Evolutionary conservation across 2,797 vertebrate species (phyloP).

Genomic region (Lycodopsis pacificus): DNA sequence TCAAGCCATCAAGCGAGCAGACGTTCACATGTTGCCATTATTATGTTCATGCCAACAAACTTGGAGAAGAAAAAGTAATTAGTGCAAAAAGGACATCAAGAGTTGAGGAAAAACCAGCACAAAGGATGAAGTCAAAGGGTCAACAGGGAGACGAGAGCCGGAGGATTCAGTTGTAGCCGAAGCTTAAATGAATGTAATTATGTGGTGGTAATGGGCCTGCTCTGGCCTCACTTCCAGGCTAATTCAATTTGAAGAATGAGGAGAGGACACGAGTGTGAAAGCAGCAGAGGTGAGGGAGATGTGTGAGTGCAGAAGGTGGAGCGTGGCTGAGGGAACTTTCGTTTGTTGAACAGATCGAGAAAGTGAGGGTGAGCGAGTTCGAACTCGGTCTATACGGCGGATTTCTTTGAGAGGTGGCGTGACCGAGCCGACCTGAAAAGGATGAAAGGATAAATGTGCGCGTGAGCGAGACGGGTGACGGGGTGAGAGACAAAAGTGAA

Average conservation of each 20-base stretch:
- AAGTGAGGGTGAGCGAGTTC: background rate
- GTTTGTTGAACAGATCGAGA: background rate
- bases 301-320: background rate
- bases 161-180: conserved; percentile 37
- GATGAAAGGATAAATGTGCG: background rate
- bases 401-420: background rate
- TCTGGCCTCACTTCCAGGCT: conserved; percentile 49
- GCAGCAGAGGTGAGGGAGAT: conserved; percentile 28
- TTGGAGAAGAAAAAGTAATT: conserved; percentile 8
- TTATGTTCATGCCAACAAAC: background rate
- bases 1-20: background rate
- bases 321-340: background rate
- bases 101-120: conserved; percentile 1
- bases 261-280: conserved; percentile 47
- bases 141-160: background rate
- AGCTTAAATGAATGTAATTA: conserved; percentile 54
- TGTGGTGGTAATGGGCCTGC: conserved; percentile 49
- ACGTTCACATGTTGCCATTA: background rate
- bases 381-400: background rate
- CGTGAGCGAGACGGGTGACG: background rate
- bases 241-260: conserved; percentile 49
- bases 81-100: conserved; percentile 11
- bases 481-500: background rate
- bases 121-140: conserved; percentile 20
- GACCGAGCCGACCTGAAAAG: background rate